These are phyloP conservation scores for Drosophila eohydei DNA, from an alignment of 2,888 invertebrate genomes.

Conservation along the genomic window DNA sequence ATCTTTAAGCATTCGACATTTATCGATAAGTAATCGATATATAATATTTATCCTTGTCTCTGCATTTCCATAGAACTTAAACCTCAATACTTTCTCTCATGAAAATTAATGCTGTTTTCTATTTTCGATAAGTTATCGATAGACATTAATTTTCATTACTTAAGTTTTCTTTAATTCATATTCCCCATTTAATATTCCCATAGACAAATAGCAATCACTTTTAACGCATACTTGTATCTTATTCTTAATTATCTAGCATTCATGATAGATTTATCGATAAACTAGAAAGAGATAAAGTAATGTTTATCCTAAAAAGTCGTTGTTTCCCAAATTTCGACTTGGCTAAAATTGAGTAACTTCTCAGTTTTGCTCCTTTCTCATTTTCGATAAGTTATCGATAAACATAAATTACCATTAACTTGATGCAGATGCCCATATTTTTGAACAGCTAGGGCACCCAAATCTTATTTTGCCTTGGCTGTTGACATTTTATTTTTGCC, in stretches of 20 bases:
- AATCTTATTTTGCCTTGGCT: too few species aligned
- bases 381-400: slow-evolving; percentile 4
- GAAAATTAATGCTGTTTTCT: background rate
- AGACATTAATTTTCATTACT: background rate
- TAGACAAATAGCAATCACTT: background rate
- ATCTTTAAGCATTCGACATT: background rate
- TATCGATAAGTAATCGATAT: background rate
- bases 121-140: slow-evolving; percentile 4
- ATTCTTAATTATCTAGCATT: background rate
- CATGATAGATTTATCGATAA: background rate
- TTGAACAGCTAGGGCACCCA: too few species aligned
- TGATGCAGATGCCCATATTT: background rate
- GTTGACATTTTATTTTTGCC: too few species aligned
- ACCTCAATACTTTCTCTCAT: too few species aligned
- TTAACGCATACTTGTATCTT: background rate
- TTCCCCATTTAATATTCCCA: background rate
- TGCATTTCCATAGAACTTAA: too few species aligned
- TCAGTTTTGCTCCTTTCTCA: background rate
- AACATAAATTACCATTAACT: background rate
- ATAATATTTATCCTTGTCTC: too few species aligned
- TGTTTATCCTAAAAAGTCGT: background rate
- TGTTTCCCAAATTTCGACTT: background rate
- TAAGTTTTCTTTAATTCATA: background rate
- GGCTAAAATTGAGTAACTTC: background rate
- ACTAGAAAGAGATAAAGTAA: background rate